Conservation (phyloP, 2,888 invertebrate species). For the Agrotis clavis region DNA sequence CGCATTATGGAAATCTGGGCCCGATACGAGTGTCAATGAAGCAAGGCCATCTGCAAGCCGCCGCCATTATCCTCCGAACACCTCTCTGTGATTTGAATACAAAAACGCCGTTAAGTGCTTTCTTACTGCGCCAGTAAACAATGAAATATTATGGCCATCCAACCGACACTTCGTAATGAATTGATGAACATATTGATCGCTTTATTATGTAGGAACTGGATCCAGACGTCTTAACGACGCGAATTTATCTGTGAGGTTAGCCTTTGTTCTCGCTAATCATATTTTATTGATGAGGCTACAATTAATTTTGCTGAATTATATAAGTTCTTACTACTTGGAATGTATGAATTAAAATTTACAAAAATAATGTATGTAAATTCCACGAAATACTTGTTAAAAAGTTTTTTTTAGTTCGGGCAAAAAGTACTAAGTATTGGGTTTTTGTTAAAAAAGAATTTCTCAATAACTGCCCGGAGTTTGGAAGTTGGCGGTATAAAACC, state of each 20-base stretch:
- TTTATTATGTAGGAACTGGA: slow-evolving; percentile 56
- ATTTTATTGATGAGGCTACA: neutral
- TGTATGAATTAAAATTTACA: too few species aligned
- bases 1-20: slow-evolving; percentile 48
- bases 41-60: slow-evolving; percentile 67
- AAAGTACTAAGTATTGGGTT: neutral
- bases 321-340: neutral
- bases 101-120: slow-evolving; percentile 80
- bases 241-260: slow-evolving; percentile 30
- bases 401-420: neutral
- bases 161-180: slow-evolving; percentile 59
- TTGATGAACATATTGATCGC: slow-evolving; percentile 60
- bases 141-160: slow-evolving; percentile 67
- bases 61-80: slow-evolving; percentile 81
- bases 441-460: neutral
- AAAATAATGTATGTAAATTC: neutral
- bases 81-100: slow-evolving; percentile 87
- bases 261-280: slow-evolving; percentile 28
- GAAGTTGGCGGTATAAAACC: neutral
- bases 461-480: neutral
- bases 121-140: slow-evolving; percentile 76
- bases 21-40: slow-evolving; percentile 58
- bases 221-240: slow-evolving; percentile 40
- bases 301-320: slow-evolving; percentile 8
- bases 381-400: neutral